Evolutionary conservation across 2,113 vertebrate genomes (phyloP).

Genomic region (Rhagologus leucostigma): DNA sequence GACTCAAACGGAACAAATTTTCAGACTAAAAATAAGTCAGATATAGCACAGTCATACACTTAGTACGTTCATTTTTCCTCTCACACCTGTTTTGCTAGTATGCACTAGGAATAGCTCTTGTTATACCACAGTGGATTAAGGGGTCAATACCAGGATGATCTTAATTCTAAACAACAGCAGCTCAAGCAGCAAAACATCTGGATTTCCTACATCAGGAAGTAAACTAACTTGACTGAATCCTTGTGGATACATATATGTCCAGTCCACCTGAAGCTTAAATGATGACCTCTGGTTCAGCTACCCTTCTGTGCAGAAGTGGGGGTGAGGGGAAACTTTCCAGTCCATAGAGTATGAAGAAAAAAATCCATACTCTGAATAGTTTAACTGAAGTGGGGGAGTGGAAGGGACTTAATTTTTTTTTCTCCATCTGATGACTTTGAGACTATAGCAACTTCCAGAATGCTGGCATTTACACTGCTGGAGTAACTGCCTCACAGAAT

Average conservation of each 20-base stretch:
- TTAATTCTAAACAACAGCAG: neutral
- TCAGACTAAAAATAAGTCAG: neutral
- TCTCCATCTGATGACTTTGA: neutral
- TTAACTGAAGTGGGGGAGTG: rapidly evolving
- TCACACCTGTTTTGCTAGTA: neutral
- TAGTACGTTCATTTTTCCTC: neutral
- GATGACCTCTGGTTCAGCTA: neutral
- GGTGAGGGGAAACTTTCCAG: neutral
- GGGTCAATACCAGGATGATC: neutral
- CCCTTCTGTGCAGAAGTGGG: neutral
- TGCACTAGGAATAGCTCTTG: neutral
- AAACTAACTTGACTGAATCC: neutral
- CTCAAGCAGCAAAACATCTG: neutral
- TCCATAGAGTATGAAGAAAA: neutral
- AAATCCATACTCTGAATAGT: neutral
- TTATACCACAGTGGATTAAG: neutral
- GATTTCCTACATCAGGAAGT: neutral
- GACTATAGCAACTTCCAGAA: neutral
- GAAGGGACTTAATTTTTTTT: neutral
- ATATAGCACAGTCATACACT: neutral
- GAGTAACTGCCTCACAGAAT: neutral
- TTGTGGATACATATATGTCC: neutral
- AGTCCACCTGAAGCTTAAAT: neutral
- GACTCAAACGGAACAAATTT: neutral
- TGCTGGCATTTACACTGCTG: neutral